Conservation (phyloP, 37 sponge, comb jelly and placozoan species). For the Spongia lamella region DNA sequence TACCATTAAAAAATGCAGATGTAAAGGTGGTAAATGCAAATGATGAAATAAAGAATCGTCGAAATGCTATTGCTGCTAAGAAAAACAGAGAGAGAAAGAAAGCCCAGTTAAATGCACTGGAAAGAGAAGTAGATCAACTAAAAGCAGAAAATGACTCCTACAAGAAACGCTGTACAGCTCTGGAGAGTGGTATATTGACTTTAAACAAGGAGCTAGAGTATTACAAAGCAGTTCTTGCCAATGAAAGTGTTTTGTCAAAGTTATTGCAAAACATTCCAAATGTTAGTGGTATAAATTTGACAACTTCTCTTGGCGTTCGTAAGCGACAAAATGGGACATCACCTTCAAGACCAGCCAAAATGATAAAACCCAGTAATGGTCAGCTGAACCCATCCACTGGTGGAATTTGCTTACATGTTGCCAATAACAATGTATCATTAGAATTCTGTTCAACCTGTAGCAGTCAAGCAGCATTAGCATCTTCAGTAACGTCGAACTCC, state of each 20-base stretch:
- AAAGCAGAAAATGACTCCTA: constrained; percentile 47
- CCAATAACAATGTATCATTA: constrained; percentile 60
- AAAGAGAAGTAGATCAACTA: constrained; percentile 31
- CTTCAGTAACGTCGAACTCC: too few relatives aligned
- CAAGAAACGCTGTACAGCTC: constrained; percentile 31
- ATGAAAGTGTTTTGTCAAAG: constrained; percentile 58
- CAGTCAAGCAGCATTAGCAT: constrained; percentile 17
- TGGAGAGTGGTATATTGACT: constrained; percentile 6
- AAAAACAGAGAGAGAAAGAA: constrained; percentile 77
- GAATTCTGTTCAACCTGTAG: constrained; percentile 75
- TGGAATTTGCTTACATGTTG: constrained; percentile 79
- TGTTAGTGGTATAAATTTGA: constrained; percentile 36
- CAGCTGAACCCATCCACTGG: not conserved
- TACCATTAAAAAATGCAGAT: not conserved
- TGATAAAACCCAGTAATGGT: not conserved
- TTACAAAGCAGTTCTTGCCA: constrained; percentile 61
- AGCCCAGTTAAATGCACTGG: constrained; percentile 45
- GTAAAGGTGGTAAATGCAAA: not conserved
- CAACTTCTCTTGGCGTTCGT: constrained; percentile 48
- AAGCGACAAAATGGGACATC: not conserved
- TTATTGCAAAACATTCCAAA: constrained; percentile 67
- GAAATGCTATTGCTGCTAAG: constrained; percentile 73
- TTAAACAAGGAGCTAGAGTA: constrained; percentile 66
- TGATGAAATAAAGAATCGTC: constrained; percentile 33
- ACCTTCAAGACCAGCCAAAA: not conserved